Conservation (phyloP, 1,140 invertebrate species). For the Dolichoris vasculosae region DNA sequence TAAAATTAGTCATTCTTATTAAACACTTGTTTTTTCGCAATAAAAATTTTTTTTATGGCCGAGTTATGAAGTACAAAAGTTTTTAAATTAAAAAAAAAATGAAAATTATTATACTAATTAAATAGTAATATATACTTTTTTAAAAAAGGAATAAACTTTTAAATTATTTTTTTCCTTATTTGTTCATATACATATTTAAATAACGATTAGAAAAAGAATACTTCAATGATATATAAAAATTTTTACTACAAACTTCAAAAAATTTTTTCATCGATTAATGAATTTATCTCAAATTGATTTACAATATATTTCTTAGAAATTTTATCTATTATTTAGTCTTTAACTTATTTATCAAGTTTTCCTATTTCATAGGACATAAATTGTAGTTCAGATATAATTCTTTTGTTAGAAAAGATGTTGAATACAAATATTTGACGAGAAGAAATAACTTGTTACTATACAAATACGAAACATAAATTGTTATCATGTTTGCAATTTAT, state of each 20-base stretch:
- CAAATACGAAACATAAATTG: slow-evolving; percentile 17
- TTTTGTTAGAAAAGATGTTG: slow-evolving; percentile 35
- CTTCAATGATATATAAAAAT: slow-evolving; percentile 5
- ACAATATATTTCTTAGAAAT: slow-evolving; percentile 31
- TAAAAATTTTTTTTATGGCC: slow-evolving; percentile 30
- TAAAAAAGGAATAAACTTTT: slow-evolving; percentile 18
- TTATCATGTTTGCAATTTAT: slow-evolving; percentile 27
- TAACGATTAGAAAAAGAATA: slow-evolving; percentile 24
- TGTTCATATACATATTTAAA: slow-evolving; percentile 36
- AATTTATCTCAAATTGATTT: slow-evolving; percentile 40
- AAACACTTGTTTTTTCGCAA: slow-evolving; percentile 23
- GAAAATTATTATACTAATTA: slow-evolving; percentile 16
- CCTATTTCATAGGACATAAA: slow-evolving; percentile 39
- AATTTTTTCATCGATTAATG: slow-evolving; percentile 8
- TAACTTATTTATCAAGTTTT: slow-evolving; percentile 25
- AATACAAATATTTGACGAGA: slow-evolving; percentile 14
- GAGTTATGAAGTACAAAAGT: slow-evolving; percentile 31
- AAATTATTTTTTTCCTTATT: not conserved
- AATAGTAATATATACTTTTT: slow-evolving; percentile 16
- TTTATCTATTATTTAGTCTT: slow-evolving; percentile 22
- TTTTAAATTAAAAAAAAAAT: slow-evolving; percentile 4
- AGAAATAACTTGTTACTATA: slow-evolving; percentile 6
- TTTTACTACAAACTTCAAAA: slow-evolving; percentile 34
- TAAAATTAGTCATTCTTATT: slow-evolving; percentile 22
- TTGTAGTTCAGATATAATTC: slow-evolving; percentile 26